These are phyloP conservation scores for Salticus scenicus DNA, from an alignment of 2,888 invertebrate species.

Conservation along the genomic window DNA sequence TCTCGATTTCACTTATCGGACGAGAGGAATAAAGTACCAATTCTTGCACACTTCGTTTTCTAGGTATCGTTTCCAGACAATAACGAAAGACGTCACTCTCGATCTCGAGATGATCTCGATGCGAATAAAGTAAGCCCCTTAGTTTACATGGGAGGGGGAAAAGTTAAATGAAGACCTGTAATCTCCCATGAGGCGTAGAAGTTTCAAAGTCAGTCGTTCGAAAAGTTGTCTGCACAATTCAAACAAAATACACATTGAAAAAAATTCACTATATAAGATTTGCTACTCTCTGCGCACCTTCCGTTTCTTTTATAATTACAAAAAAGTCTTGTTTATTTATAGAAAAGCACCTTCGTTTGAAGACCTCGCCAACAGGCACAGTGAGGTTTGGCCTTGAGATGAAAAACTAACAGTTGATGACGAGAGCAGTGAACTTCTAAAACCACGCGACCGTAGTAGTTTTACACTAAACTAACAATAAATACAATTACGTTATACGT, in stretches of 20 bases:
- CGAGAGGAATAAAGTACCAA: too few relatives aligned
- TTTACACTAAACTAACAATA: too few relatives aligned
- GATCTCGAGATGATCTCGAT: too few relatives aligned
- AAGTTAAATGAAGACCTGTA: conserved; percentile 4
- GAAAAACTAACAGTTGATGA: not conserved
- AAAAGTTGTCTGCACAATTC: conserved; percentile 4
- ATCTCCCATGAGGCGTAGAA: conserved; percentile 14
- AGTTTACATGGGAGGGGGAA: too few relatives aligned
- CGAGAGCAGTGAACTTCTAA: not conserved
- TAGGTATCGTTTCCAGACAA: too few relatives aligned
- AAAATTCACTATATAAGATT: not conserved
- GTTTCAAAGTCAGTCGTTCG: conserved; percentile 7
- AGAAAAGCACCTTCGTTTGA: conserved; percentile 42
- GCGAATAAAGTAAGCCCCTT: too few relatives aligned
- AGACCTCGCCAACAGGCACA: conserved; percentile 19
- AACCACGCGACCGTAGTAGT: too few relatives aligned
- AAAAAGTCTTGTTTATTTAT: conserved; percentile 37
- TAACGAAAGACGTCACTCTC: too few relatives aligned
- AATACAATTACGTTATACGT: too few relatives aligned
- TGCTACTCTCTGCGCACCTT: conserved; percentile 4
- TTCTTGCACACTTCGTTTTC: too few relatives aligned
- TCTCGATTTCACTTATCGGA: too few relatives aligned
- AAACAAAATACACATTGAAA: conserved; percentile 12
- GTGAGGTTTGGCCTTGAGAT: conserved; percentile 28
- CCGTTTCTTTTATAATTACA: not conserved